Base-by-base conservation (phyloP, 2,888 invertebrate species). In the Trichogramma evanescens region DNA sequence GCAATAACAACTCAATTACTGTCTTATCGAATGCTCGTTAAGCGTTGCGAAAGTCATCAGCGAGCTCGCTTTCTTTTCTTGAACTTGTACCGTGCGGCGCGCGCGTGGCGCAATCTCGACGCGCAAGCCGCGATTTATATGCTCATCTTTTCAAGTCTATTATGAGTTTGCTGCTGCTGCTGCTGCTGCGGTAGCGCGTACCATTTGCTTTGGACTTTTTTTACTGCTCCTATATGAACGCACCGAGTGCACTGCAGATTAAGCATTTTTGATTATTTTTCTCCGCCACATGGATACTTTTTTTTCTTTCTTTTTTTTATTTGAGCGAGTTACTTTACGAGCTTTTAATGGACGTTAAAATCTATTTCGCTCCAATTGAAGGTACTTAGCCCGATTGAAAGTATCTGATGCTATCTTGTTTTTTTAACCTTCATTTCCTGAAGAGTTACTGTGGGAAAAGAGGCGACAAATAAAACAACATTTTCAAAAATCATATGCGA, bases 21-120 rank as follows among this genome's bases (percentile, higher is more conserved):
- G 54, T 55, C 60, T 66, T 70, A 71, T 72, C 69, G 68, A 67
- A 67, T 68, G 63, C 67, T 72, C 71, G 70, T 72, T 72, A 72
- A 67, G 65, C 66, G 26, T 26, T 26, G 26, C 26, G 64, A 63
- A 62, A 63, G 62, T 66, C 69, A 69, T 72, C 70, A 69, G 66
- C 63, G 65, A 26, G 26, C 26, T 26, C 26, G 26, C 26, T 26
- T 26, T 26, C 26, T 26, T 26, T 26, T 26, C 26, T 26, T 26
- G 26, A 26, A 26, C 26, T 26, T 26, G 26, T 26, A 26, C 5
- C 6, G 5, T 10, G 42, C 54, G 13, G 44, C 42, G 50, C n/a
- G n/a, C 52, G 40, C 10, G n/a, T 51, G 50, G 53, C 46, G 60
- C 62, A 62, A 62, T 63, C 61, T 58, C 65, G 54, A 61, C 13